Evolutionary conservation across 2,888 invertebrate genomes (phyloP), one percentile per base, ranked within the genome.

Genomic region (Prionchulus punctatus): DNA sequence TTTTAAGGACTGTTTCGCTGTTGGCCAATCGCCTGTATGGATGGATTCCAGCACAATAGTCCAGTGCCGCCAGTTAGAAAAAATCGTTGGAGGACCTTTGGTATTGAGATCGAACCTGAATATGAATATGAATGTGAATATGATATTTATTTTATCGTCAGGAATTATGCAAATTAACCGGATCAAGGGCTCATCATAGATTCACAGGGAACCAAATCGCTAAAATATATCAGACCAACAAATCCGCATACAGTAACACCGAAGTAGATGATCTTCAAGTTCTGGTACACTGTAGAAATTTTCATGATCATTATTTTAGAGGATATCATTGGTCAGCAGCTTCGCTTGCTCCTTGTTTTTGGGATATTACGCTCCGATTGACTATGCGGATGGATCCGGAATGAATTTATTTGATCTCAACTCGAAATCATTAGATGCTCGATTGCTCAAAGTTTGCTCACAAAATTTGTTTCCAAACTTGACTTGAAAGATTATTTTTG

Each of bases 131-230:
- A 52, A 52, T 12, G 15, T 26, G n/a, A 52, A 12, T 12, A 25
- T 54, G 18, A 51, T 53, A 51, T n/a, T 23, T 3, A 3, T 49
- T 30, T 60, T 69, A 59, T 55, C 73, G 73, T 48, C 68, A 84
- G 86, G 80, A 80, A 74, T 72, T 90, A 56, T 81, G 86, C 0
- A 78, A 79, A 67, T 79, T 86, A 53, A 90, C 89, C 3, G 90
- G 90, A 1, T 88, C 88, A 0, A 76, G 82, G 59, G 89, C 85
- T 0, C 87, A 85, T 74, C 87, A 89, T 72, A 78, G 90, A 56
- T 94, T 91, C 75, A 91, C 94, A 0, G 94, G 87, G 1, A 79
- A 85, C 1, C 96, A 96, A 75, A 92, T 96, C 65, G 82, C 86
- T 36, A 94, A 91, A 78, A 79, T 94, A 62, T 79, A 77, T 62